A percentile compares a stretch with the other conserved stretches of the same genome.
phyloP scores from a whole-genome alignment of 35 echinoderm and acorn worm species.

The Strongylocentrotus purpuratus region DNA sequence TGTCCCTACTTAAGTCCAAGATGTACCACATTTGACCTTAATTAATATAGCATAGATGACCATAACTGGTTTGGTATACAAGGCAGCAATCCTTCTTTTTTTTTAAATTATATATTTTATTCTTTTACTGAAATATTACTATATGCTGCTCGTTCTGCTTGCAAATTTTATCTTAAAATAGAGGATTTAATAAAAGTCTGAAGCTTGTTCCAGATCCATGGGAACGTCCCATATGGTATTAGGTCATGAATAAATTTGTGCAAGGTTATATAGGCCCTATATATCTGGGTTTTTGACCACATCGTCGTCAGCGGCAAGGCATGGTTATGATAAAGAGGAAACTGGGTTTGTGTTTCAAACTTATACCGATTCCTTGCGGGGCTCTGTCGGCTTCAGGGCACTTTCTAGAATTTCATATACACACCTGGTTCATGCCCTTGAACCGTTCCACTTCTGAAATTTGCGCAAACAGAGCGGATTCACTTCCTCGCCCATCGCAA shows the following conservation, averaged over 20 bases:
- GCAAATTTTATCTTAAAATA: not conserved
- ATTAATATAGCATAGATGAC: not conserved
- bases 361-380: not conserved
- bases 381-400: not conserved
- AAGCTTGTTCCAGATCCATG: not conserved
- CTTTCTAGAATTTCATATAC: not conserved
- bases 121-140: not conserved
- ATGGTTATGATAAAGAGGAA: not conserved
- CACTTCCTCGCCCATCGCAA: not conserved
- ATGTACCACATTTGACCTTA: not conserved
- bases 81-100: not conserved
- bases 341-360: conserved; percentile 3
- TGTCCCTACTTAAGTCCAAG: no score
- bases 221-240: not conserved
- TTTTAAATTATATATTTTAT: not conserved
- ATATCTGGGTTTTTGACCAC: not conserved
- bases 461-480: conserved; percentile 1
- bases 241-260: not conserved
- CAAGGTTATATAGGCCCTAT: not conserved
- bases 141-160: not conserved
- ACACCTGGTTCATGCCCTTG: not conserved
- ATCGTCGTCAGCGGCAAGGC: not conserved
- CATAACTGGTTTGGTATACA: not conserved
- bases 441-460: not conserved
- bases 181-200: not conserved